Evolutionary conservation across 2,797 vertebrate genomes (phyloP), one percentile per base, ranked within the genome.

Genomic region (Champsocephalus gunnari): DNA sequence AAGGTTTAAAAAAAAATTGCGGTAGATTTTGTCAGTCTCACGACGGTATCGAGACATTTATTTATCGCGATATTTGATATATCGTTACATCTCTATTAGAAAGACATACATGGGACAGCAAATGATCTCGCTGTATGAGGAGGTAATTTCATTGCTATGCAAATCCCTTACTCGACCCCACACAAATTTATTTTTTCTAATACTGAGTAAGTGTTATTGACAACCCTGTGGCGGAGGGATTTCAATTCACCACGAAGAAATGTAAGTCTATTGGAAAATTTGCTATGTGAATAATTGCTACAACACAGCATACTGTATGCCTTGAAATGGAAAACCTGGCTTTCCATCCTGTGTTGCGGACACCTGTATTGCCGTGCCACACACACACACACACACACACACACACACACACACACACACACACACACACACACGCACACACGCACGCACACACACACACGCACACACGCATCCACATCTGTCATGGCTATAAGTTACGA

Each of bases 121-220:
- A 67, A 77, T 82, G 74, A 51, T 79, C 63, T 55, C 12, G 64
- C 70, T 54, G 51, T 14, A 38, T n/a, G 49, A 65, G 57, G 41
- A 65, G 57, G 32, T 64, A 43, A 78, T 88, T 56, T 73, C 53
- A 84, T 81, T 82, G 81, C 61, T 78, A 81, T 87, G 70, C 81
- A 89, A 86, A 90, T 87, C 76, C 66, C 43, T 55, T 49, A 34
- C 56, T 28, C 58, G 47, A 80, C 69, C 59, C 61, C n/a, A 47
- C 64, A 76, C 69, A 66, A 71, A 68, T 76, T 66, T 57, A 49
- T 72, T 75, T 83, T 63, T 56, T 54, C 55, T 79, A 75, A 83
- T 66, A 55, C 75, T 12, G 74, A 85, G 85, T 86, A 78, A 83
- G 84, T 82, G 80, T 80, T 11, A 2, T 43, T 76, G 69, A 76